Conservation (phyloP, 2,888 invertebrate genomes). For the Oscheius sp. region DNA sequence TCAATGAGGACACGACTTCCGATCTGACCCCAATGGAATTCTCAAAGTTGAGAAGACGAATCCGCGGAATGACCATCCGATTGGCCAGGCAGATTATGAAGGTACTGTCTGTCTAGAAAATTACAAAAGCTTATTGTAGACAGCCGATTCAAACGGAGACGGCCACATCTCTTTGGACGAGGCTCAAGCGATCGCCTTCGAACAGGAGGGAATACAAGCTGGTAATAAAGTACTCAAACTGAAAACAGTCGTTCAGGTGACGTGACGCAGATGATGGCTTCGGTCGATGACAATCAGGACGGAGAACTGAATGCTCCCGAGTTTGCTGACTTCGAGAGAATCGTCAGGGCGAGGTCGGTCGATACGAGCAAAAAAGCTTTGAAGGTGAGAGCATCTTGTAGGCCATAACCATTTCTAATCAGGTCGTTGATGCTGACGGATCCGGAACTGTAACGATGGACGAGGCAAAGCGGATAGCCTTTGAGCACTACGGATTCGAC, state of each 20-base stretch:
- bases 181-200: constrained; percentile 70
- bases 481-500: constrained; percentile 66
- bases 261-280: constrained; percentile 69
- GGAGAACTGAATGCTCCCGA: constrained; percentile 72
- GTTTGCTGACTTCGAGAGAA: constrained; percentile 70
- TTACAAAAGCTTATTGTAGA: constrained; percentile 41
- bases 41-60: constrained; percentile 64
- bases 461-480: constrained; percentile 71
- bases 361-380: constrained; percentile 69
- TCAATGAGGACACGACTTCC: constrained; percentile 60
- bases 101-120: constrained; percentile 39
- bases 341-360: constrained; percentile 67
- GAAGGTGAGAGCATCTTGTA: constrained; percentile 44
- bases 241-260: constrained; percentile 49
- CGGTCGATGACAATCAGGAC: constrained; percentile 66
- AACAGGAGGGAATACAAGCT: constrained; percentile 66
- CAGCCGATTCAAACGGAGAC: constrained; percentile 66
- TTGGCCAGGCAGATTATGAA: constrained; percentile 72
- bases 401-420: background rate
- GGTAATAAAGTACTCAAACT: constrained; percentile 21
- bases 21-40: constrained; percentile 67
- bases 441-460: constrained; percentile 69
- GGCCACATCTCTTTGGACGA: constrained; percentile 71
- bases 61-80: constrained; percentile 72
- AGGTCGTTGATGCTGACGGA: constrained; percentile 70